These are phyloP conservation scores for Oreotrochilus melanogaster DNA, from an alignment of 2,113 vertebrate species.

Conservation along the genomic window DNA sequence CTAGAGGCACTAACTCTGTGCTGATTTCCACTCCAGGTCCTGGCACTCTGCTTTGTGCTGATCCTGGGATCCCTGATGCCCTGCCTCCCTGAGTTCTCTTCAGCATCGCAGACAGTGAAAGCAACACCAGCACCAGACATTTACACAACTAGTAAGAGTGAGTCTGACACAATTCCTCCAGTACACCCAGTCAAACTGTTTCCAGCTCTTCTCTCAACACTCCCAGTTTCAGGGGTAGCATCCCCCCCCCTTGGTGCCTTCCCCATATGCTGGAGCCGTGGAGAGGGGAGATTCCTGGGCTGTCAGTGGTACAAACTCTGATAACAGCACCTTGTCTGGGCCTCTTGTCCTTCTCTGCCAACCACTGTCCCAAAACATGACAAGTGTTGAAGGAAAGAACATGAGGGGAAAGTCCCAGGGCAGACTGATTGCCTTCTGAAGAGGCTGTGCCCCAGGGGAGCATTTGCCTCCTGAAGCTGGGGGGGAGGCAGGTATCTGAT, in stretches of 20 bases:
- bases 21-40: slow-evolving; percentile 82
- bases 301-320: background rate
- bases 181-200: background rate
- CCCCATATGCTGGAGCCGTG: background rate
- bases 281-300: background rate
- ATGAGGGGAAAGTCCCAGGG: background rate
- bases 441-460: background rate
- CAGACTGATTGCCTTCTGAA: background rate
- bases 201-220: background rate
- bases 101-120: slow-evolving; percentile 86
- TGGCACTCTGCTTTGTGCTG: slow-evolving; percentile 94
- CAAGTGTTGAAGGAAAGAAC: background rate
- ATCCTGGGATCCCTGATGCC: slow-evolving; percentile 95
- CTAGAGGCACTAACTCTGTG: background rate
- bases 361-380: background rate
- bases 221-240: background rate
- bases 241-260: background rate
- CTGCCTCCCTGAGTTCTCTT: slow-evolving; percentile 91
- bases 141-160: slow-evolving; percentile 94
- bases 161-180: slow-evolving; percentile 42
- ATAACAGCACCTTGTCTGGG: background rate
- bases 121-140: slow-evolving; percentile 84
- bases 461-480: background rate
- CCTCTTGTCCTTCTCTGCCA: background rate
- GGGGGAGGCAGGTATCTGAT: background rate